Evolutionary conservation across 2,113 vertebrate species (phyloP), one percentile per base, ranked within the genome.

Genomic region (Elaphurus davidianus): DNA sequence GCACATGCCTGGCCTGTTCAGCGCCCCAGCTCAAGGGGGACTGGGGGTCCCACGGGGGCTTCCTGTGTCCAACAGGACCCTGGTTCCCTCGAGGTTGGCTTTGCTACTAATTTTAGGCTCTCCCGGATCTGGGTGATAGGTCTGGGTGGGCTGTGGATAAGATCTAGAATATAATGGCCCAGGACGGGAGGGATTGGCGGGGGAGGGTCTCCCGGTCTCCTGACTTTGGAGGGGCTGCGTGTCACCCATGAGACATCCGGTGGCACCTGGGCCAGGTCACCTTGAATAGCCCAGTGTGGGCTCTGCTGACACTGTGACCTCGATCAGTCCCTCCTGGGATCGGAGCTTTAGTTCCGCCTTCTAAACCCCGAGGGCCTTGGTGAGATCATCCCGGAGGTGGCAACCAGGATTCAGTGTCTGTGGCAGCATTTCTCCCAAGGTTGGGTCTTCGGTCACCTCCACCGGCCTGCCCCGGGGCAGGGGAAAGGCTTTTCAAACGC

Each of bases 261-360:
- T n/a, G 36, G 28, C 43, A 40, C 33, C 82, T 88, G 25, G 87
- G 21, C 67, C 59, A 85, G 76, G 52, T 93, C 55, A 90, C 93
- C 89, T 91, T 76, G 87, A 71, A 19, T 76, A 16, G 14, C 30
- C 27, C 17, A 3, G 7, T 50, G 90, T 52, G 27, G 76, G 13
- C 62, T 54, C 60, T 47, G 30, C 93, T 30, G 91, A 43, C 87
- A 47, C 54, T 50, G 54, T 96, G 87, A 95, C 87, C 97, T 94
- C 43, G 62, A 36, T 10, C 50, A 17, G 54, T 54, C 28, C 64
- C 59, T 82, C 45, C 15, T 28, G 25, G 47, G 30, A 7, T 9
- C 1, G 3, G 19, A 81, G 76, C 57, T 81, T n/a, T 4, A 3
- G n/a, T 33, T 81, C 86, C 23, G 6, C 47, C 45, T 87, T 62